Evolutionary conservation across 2,888 invertebrate genomes (phyloP), one percentile per base, ranked within the genome.

Genomic region (Himalopsyche anomala): DNA sequence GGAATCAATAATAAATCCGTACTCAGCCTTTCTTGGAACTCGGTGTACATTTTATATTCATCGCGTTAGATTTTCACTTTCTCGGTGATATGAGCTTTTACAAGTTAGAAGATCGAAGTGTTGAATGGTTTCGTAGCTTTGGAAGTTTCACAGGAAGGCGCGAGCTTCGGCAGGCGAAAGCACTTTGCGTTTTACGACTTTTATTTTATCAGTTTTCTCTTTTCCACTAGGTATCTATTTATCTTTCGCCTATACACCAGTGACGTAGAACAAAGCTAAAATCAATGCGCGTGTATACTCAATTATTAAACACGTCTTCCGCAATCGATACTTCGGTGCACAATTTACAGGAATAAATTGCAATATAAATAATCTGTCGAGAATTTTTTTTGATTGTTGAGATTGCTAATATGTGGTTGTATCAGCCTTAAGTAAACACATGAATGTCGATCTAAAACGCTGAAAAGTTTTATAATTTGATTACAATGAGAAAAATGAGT

Each of bases 171-270:
- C 62, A 19, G 62, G 19, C 62, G 8, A 62, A 62, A 45, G 45
- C 82, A 54, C 82, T 81, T 80, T 81, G 54, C 51, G 19, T 81
- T 81, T 81, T 81, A 81, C 82, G 82, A 81, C 82, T 81, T 81
- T 81, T 81, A 81, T 81, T 81, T 81, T 81, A 81, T 51, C 42
- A 81, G 82, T 81, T 81, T 81, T 45, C 80, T 80, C 62, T 9
- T 62, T 62, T 62, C 6, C 19, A 62, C 19, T 62, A 19, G 62
- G 62, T 62, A 15, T 62, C 62, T 62, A 62, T 62, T 62, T 62
- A 62, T 62, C 62, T 62, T 62, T 4, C 15, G 62, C 19, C 19
- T 62, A 19, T 62, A 8, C 8, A 12, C 62, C 62, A 62, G 62
- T 62, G 28, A 15, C 62, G 62, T 62, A 9, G 5, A 9, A n/a